A percentile compares a stretch with the other conserved stretches of the same genome.
phyloP scores from a whole-genome alignment of 2,888 invertebrate species.

The Drosophila atripex region DNA sequence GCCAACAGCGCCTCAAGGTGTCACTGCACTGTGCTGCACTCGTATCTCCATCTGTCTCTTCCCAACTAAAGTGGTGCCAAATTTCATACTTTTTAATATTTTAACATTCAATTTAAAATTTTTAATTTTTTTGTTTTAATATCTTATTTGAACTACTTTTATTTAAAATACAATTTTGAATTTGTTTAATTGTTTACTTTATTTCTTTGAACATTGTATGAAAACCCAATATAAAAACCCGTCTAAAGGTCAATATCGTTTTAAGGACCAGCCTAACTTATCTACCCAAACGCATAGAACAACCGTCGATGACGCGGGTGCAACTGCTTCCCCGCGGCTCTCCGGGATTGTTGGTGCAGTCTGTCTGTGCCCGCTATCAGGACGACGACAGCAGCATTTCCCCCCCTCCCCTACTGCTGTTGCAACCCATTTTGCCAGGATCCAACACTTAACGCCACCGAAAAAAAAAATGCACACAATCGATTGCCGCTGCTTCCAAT shows the following conservation, averaged over 20 bases:
- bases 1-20: constrained; percentile 74
- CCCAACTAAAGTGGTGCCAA: constrained; percentile 39
- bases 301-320: constrained; percentile 59
- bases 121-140: neutral
- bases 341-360: constrained; percentile 28
- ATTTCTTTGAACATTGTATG: no score
- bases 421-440: constrained; percentile 29
- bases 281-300: constrained; percentile 10
- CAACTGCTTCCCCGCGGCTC: constrained; percentile 22
- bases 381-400: constrained; percentile 50
- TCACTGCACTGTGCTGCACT: constrained; percentile 48
- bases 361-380: constrained; percentile 54
- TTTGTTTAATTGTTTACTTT: no score
- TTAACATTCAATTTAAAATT: neutral
- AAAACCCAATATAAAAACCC: neutral
- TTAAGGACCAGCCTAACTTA: constrained; percentile 43
- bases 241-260: neutral
- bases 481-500: constrained; percentile 68
- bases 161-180: no score
- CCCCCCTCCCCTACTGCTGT: neutral
- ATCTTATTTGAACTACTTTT: neutral
- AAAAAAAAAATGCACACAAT: constrained; percentile 62
- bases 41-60: constrained; percentile 28
- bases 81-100: neutral
- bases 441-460: constrained; percentile 61